Evolutionary conservation across 2,888 invertebrate genomes (phyloP), one percentile per base, ranked within the genome.

Genomic region (Aphodius granarius): DNA sequence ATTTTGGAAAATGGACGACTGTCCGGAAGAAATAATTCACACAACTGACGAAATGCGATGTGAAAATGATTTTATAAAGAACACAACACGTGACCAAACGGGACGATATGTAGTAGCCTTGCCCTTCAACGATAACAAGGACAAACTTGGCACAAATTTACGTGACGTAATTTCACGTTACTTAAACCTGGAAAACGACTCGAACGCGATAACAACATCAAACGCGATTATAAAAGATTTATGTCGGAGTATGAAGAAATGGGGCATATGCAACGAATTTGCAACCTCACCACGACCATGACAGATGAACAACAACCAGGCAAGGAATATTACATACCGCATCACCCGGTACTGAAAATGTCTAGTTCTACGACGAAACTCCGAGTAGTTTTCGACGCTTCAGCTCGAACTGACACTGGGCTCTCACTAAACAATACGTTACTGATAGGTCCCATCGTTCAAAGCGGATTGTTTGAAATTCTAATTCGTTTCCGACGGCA

Each of bases 381-480:
- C 5, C n/a, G 64, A 64, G 64, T 64, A 17, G 64, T 64, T 64
- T 64, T 64, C 18, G 64, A n/a, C 64, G 64, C 64, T 17, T 64
- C 64, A 17, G 64, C 64, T 17, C 64, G 70, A 70, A 13, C 72
- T 13, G 63, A 20, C 17, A 72, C 72, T 62, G 72, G 3, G 15
- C 20, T 62, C 20, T 72, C 72, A 15, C 19, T 72, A 63, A 72
- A 72, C 17, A 18, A 72, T 63, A 62, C 20, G 16, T 19, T 72
- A 16, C 63, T 72, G 20, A 20, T 63, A 17, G 63, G 72, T 16
- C 62, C 72, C 3, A 72, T 63, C 16, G 63, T 62, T 63, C 72
- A 72, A 63, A 16, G 63, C 63, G 72, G 17, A 15, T 72, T 72
- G 63, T 72, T 72, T 62, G 17, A 43, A 72, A 72, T 72, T 63